These are phyloP conservation scores for Dicyrtoma fusca DNA, from an alignment of 2,888 invertebrate species.

Conservation along the genomic window DNA sequence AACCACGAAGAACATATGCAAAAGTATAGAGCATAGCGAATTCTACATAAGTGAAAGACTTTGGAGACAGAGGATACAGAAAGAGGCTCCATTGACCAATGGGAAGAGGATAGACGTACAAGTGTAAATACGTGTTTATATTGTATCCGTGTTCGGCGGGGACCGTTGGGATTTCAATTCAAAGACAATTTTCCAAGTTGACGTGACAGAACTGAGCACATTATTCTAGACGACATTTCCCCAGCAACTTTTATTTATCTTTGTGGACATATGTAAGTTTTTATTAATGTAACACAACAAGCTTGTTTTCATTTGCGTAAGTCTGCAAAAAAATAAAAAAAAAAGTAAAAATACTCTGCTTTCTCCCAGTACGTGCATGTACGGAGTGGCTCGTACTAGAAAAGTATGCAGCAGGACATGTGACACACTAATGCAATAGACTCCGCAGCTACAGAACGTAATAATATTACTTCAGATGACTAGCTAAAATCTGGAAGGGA, in stretches of 20 bases:
- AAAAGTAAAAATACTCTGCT: no score
- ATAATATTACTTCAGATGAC: no score
- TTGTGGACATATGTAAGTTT: slow-evolving; percentile 21
- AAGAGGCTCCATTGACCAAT: no score
- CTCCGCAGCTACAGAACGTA: no score
- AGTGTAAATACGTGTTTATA: slow-evolving; percentile 11
- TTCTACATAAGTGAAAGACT: no score
- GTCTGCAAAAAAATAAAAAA: neutral
- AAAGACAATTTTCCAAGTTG: slow-evolving; percentile 30
- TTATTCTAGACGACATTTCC: slow-evolving; percentile 32
- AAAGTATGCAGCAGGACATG: no score
- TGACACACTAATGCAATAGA: no score
- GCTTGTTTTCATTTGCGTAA: slow-evolving; percentile 23
- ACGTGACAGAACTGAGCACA: slow-evolving; percentile 30
- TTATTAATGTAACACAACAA: slow-evolving; percentile 27
- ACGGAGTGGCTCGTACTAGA: no score
- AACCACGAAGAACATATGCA: no score
- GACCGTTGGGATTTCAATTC: slow-evolving; percentile 26
- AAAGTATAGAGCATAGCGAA: no score
- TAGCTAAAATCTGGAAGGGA: no score
- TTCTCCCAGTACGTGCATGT: no score
- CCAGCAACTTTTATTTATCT: slow-evolving; percentile 33
- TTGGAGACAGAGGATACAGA: neutral
- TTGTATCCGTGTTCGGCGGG: neutral
- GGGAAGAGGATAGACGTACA: neutral